Base-by-base conservation (phyloP, 2,888 invertebrate species). In the Morpho deidamia region DNA sequence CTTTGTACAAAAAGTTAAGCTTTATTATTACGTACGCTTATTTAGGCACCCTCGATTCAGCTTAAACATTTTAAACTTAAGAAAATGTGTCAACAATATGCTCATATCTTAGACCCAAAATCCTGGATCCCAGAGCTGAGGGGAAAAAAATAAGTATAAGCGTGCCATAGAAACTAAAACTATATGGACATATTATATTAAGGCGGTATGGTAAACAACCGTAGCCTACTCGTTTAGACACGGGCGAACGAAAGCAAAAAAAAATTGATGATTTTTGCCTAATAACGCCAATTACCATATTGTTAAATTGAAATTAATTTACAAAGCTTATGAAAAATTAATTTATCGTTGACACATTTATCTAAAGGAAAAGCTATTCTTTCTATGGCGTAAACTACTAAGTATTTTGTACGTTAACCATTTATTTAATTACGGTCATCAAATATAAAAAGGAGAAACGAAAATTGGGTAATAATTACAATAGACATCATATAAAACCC, bases 1-100 rank as follows among this genome's bases (percentile, higher is more conserved):
- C 23, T 10, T 38, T 47, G 8, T 38, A 44, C 44, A 56, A 46
- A 56, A 39, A 42, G 39, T 35, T 34, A 40, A 46, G 37, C 46
- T 37, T 40, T 44, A 41, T 46, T 23, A 38, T 23, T 55, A 51
- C 46, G 41, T 56, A 59, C 52, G 54, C 49, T 54, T 51, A 59
- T 51, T 52, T 73, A 79, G 76, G 83, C 86, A 86, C 85, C 84
- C 71, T 82, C 67, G 83, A 86, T 85, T 85, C 86, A 86, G 85
- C 86, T 79, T 78, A 74, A 58, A 63, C 53, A 55, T 55, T 58
- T 60, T 44, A 60, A 55, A 53, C 44, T 55, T 51, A 56, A 68
- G 51, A 61, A 72, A 74, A 71, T 74, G 73, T 72, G 69, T 68
- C 71, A 69, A 66, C 58, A 61, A 59, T 52, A 41, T 44, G 35